Percentiles rank a stretch among this genome's conserved stretches.
These are phyloP conservation scores for Pitangus sulphuratus DNA, from an alignment of 2,797 vertebrate species.

Conservation along the genomic window DNA sequence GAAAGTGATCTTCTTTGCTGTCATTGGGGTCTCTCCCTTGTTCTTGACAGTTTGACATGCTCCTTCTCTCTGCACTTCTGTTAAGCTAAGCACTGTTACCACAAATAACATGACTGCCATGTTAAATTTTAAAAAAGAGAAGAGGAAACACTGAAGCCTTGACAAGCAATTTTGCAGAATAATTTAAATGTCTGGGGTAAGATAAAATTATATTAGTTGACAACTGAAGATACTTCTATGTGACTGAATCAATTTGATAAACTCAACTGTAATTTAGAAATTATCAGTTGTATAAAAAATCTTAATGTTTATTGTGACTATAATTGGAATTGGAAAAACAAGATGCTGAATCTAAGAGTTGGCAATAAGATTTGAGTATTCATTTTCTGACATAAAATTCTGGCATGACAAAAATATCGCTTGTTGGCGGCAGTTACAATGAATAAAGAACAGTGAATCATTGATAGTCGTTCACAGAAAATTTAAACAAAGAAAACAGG, in stretches of 20 bases:
- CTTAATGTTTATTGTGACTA: not conserved
- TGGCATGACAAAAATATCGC: not conserved
- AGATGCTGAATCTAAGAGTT: not conserved
- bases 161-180: slow-evolving; percentile 1
- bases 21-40: not conserved
- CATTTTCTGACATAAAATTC: not conserved
- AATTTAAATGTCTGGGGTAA: not conserved
- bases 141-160: not conserved
- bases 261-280: not conserved
- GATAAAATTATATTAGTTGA: not conserved
- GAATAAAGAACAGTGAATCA: not conserved
- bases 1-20: not conserved
- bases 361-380: not conserved
- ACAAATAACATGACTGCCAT: not conserved
- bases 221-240: not conserved
- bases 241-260: not conserved
- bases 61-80: not conserved
- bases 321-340: not conserved
- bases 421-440: not conserved
- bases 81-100: not conserved
- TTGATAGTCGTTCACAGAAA: not conserved
- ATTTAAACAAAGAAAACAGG: not conserved
- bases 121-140: not conserved
- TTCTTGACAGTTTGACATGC: not conserved
- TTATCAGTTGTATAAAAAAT: slow-evolving; percentile 4